Evolutionary conservation across 2,797 vertebrate genomes (phyloP).

Genomic region (Nannoperca obscura): DNA sequence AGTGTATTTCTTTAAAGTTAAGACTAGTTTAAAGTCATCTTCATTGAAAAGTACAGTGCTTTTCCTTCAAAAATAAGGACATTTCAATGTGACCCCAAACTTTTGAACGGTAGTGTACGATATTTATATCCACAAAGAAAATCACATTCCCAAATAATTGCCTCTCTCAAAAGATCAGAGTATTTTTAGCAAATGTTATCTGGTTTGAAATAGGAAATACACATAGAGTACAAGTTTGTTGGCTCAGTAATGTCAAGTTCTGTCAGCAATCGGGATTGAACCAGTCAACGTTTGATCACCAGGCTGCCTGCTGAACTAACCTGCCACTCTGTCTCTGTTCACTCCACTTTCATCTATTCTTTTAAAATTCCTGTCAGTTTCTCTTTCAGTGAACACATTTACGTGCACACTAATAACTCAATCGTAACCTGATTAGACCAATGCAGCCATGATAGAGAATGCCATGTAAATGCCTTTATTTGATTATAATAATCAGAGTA

Average conservation of each 20-base stretch:
- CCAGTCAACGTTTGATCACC: conserved; percentile 9
- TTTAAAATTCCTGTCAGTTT: conserved; percentile 34
- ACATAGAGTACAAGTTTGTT: neutral
- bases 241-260: neutral
- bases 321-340: conserved; percentile 10
- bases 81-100: no score
- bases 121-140: neutral
- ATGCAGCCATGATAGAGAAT: conserved; percentile 36
- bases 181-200: neutral
- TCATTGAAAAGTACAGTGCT: no score
- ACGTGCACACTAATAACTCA: conserved; percentile 30
- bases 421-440: conserved; percentile 52
- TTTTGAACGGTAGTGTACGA: no score
- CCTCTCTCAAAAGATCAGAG: conserved; percentile 1
- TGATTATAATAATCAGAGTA: conserved; percentile 61
- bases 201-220: conserved; percentile 10
- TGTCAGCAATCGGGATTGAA: conserved; percentile 4
- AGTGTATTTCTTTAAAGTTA: no score
- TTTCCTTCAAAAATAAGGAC: no score
- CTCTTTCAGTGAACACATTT: conserved; percentile 23
- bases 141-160: conserved; percentile 23
- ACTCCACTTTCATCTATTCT: conserved; percentile 14
- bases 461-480: conserved; percentile 49
- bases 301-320: neutral
- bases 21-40: no score